A percentile compares a stretch with the other conserved stretches of the same genome.
Conservation (phyloP, 1,140 invertebrate genomes). For the Plutomurus gul region DNA sequence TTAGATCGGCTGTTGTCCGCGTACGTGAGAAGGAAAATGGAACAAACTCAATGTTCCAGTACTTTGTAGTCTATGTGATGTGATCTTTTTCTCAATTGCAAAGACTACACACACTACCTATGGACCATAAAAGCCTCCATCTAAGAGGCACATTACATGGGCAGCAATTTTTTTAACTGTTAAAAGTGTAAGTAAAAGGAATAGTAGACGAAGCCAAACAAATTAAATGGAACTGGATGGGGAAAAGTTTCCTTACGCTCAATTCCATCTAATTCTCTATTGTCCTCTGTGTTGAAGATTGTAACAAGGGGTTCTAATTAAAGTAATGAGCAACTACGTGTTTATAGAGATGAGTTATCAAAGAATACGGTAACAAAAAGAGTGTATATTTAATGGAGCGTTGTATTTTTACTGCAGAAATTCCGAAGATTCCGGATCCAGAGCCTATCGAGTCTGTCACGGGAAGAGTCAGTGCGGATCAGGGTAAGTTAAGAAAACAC, state of each 20-base stretch:
- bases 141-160: too few relatives aligned
- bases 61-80: not conserved
- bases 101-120: too few relatives aligned
- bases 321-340: not conserved
- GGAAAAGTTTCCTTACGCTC: not conserved
- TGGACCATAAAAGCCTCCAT: too few relatives aligned
- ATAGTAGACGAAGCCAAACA: not conserved
- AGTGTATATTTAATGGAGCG: not conserved
- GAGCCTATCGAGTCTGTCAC: constrained; percentile 51
- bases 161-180: too few relatives aligned
- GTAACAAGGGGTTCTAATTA: not conserved
- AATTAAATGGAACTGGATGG: not conserved
- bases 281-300: not conserved
- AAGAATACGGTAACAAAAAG: too few relatives aligned
- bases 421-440: constrained; percentile 53
- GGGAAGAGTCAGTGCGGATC: constrained; percentile 48
- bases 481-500: constrained; percentile 36
- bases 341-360: not conserved
- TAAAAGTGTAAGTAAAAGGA: too few relatives aligned
- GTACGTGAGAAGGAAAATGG: not conserved
- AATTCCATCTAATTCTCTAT: not conserved
- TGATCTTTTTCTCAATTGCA: not conserved
- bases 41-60: not conserved
- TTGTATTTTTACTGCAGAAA: constrained; percentile 47
- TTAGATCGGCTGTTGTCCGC: not conserved